Percentiles rank a stretch among this genome's conserved stretches.
phyloP scores from a whole-genome alignment of 2,797 vertebrate genomes.

The Sternotherus odoratus region DNA sequence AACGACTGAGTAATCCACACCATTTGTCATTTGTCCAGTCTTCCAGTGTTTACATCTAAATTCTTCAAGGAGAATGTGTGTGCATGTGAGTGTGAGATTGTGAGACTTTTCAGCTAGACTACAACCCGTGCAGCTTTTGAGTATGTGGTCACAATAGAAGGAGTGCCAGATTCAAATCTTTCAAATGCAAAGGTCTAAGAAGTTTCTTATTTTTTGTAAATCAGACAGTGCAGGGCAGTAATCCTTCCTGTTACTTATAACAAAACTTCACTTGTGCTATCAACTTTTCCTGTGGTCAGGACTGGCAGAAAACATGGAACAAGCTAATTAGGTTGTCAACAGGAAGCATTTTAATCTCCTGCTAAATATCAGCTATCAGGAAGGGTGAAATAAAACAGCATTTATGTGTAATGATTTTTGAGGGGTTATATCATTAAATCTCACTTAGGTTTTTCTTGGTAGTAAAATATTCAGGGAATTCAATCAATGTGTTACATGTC shows the following conservation, averaged over 20 bases:
- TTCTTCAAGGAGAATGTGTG: not conserved
- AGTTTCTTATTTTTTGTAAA: not conserved
- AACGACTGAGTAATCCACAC: not conserved
- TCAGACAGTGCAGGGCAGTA: rapidly evolving
- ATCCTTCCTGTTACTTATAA: not conserved
- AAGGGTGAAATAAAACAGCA: conserved; percentile 3
- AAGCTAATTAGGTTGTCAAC: conserved; percentile 25
- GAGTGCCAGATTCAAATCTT: not conserved
- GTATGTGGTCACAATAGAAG: rapidly evolving
- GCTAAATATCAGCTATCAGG: conserved; percentile 56
- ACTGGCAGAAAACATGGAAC: conserved; percentile 48
- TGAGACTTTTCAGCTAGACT: not conserved
- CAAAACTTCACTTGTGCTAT: not conserved
- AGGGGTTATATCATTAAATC: conserved; percentile 39
- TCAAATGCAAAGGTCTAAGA: not conserved
- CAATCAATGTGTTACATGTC: conserved; percentile 65
- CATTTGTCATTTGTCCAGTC: not conserved
- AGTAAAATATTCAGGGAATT: conserved; percentile 53
- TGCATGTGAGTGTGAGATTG: not conserved
- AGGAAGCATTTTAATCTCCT: conserved; percentile 43
- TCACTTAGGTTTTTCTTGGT: not conserved
- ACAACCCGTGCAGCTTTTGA: conserved; percentile 3
- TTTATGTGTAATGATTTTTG: conserved; percentile 20
- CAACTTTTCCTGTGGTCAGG: conserved; percentile 29
- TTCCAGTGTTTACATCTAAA: not conserved